Evolutionary conservation across 2,113 vertebrate species (phyloP), one percentile per base, ranked within the genome.

Genomic region (Urocynchramus pylzowi): DNA sequence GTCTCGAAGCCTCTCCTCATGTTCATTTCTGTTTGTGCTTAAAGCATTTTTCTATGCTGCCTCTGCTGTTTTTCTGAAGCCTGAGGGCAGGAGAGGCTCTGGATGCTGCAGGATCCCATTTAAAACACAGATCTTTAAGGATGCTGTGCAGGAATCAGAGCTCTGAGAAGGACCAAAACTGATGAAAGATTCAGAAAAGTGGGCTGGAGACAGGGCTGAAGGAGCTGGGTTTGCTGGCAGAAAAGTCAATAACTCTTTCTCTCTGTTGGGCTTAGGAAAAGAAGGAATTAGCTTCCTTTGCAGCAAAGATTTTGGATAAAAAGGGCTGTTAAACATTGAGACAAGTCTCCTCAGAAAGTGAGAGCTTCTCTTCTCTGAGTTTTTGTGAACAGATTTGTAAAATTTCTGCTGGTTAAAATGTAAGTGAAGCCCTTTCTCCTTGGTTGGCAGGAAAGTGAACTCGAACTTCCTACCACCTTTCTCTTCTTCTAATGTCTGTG

Each of bases 211-310:
- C 24, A n/a, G 80, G 39, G 64, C 59, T 92, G 84, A 57, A 84
- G 0, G n/a, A 89, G 69, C 35, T 59, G 56, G 30, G 50, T 52
- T 78, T 75, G 64, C 37, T 10, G 3, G 83, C 50, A 82, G 92
- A 44, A 91, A 95, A 96, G 91, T 95, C 91, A 95, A 47, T 90
- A 60, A 49, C 19, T 81, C 44, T 8, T 64, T 54, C 63, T 92
- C 63, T 63, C 65, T 33, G 23, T 41, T 71, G 73, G 49, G 47
- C 44, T 90, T 47, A 60, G 37, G 47, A 86, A 75, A 89, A 92
- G 56, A 91, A 87, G 69, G 78, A 94, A 94, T 94, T 74, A 75
- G 3, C 44, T 93, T 74, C 16, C 33, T 81, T 75, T 75, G 47
- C 84, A 49, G 91, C 60, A 75, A 56, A 71, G 80, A 41, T 69